Evolutionary conservation across 2,113 vertebrate genomes (phyloP).

Genomic region (Aramus guarauna): DNA sequence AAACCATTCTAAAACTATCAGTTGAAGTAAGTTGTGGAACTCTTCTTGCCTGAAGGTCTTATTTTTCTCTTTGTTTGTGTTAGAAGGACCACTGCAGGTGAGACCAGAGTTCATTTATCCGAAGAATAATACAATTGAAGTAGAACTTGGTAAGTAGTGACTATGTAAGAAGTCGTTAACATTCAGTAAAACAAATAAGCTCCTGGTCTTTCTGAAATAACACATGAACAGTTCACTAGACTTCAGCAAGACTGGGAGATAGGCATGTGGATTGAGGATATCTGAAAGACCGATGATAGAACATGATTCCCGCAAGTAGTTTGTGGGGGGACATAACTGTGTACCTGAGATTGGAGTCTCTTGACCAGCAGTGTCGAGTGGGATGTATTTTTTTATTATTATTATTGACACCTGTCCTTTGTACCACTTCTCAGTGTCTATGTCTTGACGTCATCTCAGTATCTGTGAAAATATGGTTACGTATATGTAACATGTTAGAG

Average conservation of each 20-base stretch:
- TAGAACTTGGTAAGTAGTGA: conserved; percentile 76
- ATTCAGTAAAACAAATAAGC: neutral
- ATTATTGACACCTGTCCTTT: neutral
- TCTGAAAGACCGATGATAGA: neutral
- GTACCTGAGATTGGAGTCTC: neutral
- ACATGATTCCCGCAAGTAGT: neutral
- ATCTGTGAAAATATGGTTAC: neutral
- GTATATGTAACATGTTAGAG: neutral
- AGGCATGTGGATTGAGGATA: neutral
- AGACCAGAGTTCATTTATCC: conserved; percentile 78
- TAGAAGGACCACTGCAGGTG: conserved; percentile 1
- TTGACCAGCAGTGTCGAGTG: neutral
- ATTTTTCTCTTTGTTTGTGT: neutral
- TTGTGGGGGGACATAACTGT: neutral
- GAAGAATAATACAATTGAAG: conserved; percentile 71
- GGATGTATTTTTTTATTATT: neutral
- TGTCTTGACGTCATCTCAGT: neutral
- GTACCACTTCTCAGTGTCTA: neutral
- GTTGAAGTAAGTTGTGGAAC: neutral
- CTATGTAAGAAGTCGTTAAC: neutral
- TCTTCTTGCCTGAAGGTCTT: neutral
- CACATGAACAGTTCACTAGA: neutral
- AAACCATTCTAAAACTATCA: neutral
- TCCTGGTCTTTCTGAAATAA: neutral
- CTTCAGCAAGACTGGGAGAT: neutral